Percentiles rank a stretch among this genome's conserved stretches.
phyloP scores from a whole-genome alignment of 2,888 invertebrate species.

The Amblyjoppa fuscipennis region DNA sequence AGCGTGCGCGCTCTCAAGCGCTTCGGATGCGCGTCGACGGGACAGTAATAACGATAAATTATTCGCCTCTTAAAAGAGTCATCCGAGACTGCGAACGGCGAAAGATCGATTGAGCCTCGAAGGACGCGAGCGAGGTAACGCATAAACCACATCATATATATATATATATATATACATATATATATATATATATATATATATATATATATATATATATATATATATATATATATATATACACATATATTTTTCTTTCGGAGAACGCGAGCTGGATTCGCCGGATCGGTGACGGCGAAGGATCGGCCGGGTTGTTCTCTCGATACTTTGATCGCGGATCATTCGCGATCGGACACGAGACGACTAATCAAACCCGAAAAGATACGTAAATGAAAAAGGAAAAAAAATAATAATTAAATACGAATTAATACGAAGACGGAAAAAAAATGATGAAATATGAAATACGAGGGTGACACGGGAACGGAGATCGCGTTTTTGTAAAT shows the following conservation, averaged over 20 bases:
- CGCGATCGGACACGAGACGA: constrained; percentile 33
- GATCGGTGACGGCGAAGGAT: constrained; percentile 14
- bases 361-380: constrained; percentile 31
- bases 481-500: constrained; percentile 75
- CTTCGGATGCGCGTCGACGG: constrained; percentile 13
- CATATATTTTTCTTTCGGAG: constrained; percentile 76
- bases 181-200: constrained; percentile 69
- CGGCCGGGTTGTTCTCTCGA: neutral
- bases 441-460: constrained; percentile 29
- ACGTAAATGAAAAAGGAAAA: constrained; percentile 47
- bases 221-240: constrained; percentile 65
- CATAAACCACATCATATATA: constrained; percentile 69
- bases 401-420: neutral
- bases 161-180: constrained; percentile 66
- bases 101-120: constrained; percentile 23
- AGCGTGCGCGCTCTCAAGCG: constrained; percentile 74
- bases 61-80: constrained; percentile 10
- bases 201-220: constrained; percentile 72
- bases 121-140: constrained; percentile 26
- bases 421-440: constrained; percentile 26
- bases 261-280: constrained; percentile 78
- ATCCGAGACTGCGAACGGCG: constrained; percentile 1
- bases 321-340: constrained; percentile 16
- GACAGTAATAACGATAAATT: neutral
- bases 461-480: constrained; percentile 32